A percentile compares a stretch with the other conserved stretches of the same genome.
phyloP scores from a whole-genome alignment of 2,797 vertebrate genomes.

The Thaleichthys pacificus region DNA sequence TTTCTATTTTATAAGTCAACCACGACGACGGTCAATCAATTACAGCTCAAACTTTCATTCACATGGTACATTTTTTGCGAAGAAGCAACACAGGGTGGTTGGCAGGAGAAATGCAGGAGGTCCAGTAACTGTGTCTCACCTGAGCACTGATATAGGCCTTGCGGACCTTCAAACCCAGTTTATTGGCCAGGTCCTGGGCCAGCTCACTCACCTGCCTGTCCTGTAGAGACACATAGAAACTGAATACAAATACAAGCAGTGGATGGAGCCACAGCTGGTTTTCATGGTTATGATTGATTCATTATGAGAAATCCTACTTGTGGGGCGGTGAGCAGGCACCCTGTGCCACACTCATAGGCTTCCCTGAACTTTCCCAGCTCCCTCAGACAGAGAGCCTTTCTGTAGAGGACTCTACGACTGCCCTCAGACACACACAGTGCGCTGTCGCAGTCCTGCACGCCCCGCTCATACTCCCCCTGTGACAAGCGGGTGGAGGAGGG shows the following conservation, averaged over 20 bases:
- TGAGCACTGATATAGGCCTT: conserved; percentile 95
- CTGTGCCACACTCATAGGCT: conserved; percentile 93
- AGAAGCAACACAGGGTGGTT: too few relatives aligned
- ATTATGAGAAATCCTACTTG: conserved; percentile 74
- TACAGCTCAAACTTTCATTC: too few relatives aligned
- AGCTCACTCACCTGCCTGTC: conserved; percentile 91
- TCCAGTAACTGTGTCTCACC: conserved; percentile 57
- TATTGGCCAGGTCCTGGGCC: conserved; percentile 94
- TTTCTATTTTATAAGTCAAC: too few relatives aligned
- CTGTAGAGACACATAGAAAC: conserved; percentile 61
- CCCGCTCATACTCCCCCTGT: conserved; percentile 90
- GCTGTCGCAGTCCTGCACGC: conserved; percentile 91
- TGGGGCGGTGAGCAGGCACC: conserved; percentile 89
- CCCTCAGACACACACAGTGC: conserved; percentile 79
- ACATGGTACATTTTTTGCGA: too few relatives aligned
- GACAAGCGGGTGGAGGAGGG: background rate
- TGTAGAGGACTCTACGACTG: conserved; percentile 89
- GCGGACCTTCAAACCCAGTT: conserved; percentile 89
- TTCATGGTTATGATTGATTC: too few relatives aligned
- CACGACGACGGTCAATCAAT: too few relatives aligned
- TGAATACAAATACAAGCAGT: background rate
- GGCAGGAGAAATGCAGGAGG: background rate
- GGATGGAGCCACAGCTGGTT: too few relatives aligned
- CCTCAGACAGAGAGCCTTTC: conserved; percentile 88
- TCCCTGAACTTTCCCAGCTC: conserved; percentile 91